Conservation (phyloP, 2,113 vertebrate species). For the Porphyrio hochstetteri region DNA sequence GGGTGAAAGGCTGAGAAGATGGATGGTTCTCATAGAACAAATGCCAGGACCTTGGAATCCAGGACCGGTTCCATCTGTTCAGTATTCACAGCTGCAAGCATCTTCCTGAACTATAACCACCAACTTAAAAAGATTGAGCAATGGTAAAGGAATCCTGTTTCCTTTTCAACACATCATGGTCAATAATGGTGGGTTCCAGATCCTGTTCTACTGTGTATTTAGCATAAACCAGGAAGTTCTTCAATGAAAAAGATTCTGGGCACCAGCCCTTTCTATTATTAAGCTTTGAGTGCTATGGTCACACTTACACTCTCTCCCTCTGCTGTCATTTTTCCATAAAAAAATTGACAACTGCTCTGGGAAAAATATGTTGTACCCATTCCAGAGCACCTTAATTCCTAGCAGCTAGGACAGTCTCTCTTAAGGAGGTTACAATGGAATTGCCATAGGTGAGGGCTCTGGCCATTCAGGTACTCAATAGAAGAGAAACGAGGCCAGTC, state of each 20-base stretch:
- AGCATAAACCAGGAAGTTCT: background rate
- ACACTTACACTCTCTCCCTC: background rate
- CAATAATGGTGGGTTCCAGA: background rate
- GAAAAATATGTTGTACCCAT: background rate
- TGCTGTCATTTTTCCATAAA: background rate
- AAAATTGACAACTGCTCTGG: background rate
- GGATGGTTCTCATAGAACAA: background rate
- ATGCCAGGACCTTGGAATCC: background rate
- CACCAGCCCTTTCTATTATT: background rate
- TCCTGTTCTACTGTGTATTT: background rate
- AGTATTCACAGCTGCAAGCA: background rate
- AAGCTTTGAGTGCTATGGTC: background rate
- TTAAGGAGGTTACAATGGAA: background rate
- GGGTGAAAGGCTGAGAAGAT: background rate
- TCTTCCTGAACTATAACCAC: background rate
- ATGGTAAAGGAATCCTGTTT: background rate
- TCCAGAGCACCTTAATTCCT: background rate
- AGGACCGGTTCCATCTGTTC: background rate
- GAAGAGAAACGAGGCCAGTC: background rate
- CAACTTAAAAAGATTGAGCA: background rate
- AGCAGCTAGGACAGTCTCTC: background rate
- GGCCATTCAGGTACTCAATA: background rate
- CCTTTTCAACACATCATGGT: background rate
- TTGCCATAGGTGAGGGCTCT: background rate
- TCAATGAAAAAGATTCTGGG: background rate